These are phyloP conservation scores for Genyomyrus donnyi DNA, from an alignment of 2,113 vertebrate genomes.

Conservation along the genomic window DNA sequence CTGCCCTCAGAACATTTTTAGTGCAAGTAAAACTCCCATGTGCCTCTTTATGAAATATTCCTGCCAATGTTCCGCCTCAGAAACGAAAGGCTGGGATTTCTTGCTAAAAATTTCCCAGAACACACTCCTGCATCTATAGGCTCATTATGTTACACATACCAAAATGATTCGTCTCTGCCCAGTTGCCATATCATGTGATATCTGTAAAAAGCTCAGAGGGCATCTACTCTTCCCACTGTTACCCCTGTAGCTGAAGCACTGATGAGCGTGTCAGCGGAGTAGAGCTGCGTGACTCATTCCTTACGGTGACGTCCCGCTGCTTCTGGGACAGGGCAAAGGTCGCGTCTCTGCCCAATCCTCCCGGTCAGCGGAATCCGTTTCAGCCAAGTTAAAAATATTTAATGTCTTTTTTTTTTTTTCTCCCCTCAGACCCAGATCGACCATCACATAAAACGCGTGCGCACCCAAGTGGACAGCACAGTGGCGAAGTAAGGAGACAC, in stretches of 20 bases:
- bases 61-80: background rate
- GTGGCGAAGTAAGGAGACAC: slow-evolving; percentile 57
- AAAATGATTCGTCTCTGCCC: background rate
- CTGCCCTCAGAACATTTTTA: too few species aligned
- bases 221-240: background rate
- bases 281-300: background rate
- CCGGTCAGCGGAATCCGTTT: background rate
- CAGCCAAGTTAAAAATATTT: background rate
- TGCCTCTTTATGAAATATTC: background rate
- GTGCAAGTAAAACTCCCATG: background rate
- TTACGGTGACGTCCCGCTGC: background rate
- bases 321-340: background rate
- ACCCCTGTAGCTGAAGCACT: background rate
- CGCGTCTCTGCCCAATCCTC: background rate
- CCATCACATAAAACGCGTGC: slow-evolving; percentile 54
- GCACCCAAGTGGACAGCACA: slow-evolving; percentile 49
- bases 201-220: background rate
- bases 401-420: background rate
- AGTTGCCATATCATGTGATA: background rate
- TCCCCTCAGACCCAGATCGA: slow-evolving; percentile 59
- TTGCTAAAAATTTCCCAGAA: background rate
- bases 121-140: background rate
- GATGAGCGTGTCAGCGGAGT: background rate
- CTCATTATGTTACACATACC: background rate
- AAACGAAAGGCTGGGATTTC: background rate